Conservation (phyloP, 1,140 invertebrate genomes). For the Penaeus vannamei region DNA sequence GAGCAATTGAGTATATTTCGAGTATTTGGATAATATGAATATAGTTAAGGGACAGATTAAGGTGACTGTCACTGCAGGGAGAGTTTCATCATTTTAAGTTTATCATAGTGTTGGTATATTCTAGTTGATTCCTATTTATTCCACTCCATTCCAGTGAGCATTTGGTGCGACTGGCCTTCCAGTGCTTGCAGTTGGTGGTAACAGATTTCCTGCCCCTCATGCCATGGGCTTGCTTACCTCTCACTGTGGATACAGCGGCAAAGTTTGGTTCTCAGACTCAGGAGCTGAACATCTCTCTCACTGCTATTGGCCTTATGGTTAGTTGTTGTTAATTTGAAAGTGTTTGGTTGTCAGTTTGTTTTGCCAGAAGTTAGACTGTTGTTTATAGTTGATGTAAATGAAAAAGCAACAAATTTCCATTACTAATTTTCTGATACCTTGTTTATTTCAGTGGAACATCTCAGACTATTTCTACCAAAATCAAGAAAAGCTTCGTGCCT, state of each 20-base stretch:
- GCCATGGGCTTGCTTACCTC: constrained; percentile 88
- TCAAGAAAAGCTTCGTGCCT: constrained; percentile 86
- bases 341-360: constrained; percentile 23
- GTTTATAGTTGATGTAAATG: background rate
- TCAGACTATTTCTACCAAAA: constrained; percentile 98
- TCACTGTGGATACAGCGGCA: constrained; percentile 94
- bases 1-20: too few relatives aligned
- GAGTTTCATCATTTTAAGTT: background rate
- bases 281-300: constrained; percentile 98
- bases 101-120: background rate
- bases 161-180: constrained; percentile 93
- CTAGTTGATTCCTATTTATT: background rate
- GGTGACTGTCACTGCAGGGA: too few relatives aligned
- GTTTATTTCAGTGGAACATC: constrained; percentile 90
- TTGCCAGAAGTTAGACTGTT: background rate
- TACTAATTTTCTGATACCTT: constrained; percentile 43
- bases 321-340: constrained; percentile 64
- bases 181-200: constrained; percentile 96
- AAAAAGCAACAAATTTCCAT: background rate
- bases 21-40: too few relatives aligned
- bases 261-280: constrained; percentile 97
- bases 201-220: constrained; percentile 94
- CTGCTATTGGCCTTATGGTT: constrained; percentile 96
- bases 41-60: too few relatives aligned
- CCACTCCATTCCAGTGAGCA: constrained; percentile 80